Conservation (phyloP, 53 echinoderm and acorn worm species). For the Astropecten irregularis region DNA sequence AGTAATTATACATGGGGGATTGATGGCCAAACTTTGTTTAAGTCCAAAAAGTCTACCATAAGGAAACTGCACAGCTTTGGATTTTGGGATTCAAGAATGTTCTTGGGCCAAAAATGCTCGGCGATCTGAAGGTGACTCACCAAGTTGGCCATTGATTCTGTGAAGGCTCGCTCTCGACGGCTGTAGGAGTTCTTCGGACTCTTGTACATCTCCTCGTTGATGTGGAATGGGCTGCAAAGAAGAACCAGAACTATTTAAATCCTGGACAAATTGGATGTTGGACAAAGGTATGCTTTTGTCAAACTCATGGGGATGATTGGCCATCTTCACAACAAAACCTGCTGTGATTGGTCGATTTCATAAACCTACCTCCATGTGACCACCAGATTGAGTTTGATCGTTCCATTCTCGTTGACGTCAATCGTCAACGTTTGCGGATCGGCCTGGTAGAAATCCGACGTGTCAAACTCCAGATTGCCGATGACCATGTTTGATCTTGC, state of each 20-base stretch:
- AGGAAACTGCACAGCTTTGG: no score
- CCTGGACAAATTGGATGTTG: no score
- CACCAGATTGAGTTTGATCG: constrained; percentile 89
- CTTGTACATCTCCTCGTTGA: constrained; percentile 81
- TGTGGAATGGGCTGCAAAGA: constrained; percentile 86
- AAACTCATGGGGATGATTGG: no score
- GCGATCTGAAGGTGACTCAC: no score
- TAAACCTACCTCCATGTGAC: constrained; percentile 94
- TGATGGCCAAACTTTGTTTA: no score
- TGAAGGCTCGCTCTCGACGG: constrained; percentile 80
- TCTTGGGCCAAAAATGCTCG: no score
- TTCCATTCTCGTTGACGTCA: constrained; percentile 93
- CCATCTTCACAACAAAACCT: no score
- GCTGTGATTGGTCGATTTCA: no score
- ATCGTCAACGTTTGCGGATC: constrained; percentile 94
- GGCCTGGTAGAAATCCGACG: constrained; percentile 94
- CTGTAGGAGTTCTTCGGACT: constrained; percentile 90
- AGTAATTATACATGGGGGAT: no score
- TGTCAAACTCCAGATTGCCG: constrained; percentile 96
- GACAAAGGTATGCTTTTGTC: no score
- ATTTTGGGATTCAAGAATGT: no score
- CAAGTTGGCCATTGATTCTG: constrained; percentile 70
- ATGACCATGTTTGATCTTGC: constrained; percentile 91
- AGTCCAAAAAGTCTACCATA: no score
- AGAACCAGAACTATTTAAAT: neutral